Conservation (phyloP, 2,797 vertebrate species). For the Aeoliscus strigatus region DNA sequence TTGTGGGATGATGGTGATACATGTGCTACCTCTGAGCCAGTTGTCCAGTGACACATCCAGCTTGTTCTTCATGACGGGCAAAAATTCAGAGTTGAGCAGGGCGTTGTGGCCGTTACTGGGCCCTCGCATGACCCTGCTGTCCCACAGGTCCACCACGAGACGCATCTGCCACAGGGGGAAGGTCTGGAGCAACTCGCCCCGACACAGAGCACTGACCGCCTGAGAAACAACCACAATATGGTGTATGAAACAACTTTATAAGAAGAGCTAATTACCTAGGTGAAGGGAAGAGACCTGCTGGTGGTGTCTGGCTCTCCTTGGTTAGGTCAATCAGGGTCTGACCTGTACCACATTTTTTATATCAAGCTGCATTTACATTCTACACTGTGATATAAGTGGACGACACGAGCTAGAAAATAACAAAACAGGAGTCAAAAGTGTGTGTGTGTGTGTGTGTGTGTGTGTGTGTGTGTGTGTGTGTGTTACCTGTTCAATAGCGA, state of each 20-base stretch:
- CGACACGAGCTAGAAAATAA: neutral
- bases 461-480: neutral
- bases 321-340: too few relatives aligned
- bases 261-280: too few relatives aligned
- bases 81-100: constrained; percentile 90
- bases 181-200: constrained; percentile 80
- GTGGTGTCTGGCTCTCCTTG: too few relatives aligned
- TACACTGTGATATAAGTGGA: neutral
- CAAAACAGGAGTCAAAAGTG: too few relatives aligned
- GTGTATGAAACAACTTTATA: neutral
- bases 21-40: constrained; percentile 83
- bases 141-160: constrained; percentile 90
- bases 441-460: neutral
- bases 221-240: constrained; percentile 34
- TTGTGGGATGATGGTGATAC: too few relatives aligned
- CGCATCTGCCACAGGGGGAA: constrained; percentile 94
- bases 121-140: constrained; percentile 80
- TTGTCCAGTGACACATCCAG: constrained; percentile 84
- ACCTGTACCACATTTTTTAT: too few relatives aligned
- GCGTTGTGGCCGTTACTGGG: constrained; percentile 63
- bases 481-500: constrained; percentile 92
- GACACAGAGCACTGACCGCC: constrained; percentile 81
- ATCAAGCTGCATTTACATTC: too few relatives aligned
- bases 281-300: too few relatives aligned
- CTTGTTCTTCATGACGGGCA: constrained; percentile 91